phyloP scores from a whole-genome alignment of 30 jellyfish, hydroid and myxozoan species.

The Aurelia sp. region DNA sequence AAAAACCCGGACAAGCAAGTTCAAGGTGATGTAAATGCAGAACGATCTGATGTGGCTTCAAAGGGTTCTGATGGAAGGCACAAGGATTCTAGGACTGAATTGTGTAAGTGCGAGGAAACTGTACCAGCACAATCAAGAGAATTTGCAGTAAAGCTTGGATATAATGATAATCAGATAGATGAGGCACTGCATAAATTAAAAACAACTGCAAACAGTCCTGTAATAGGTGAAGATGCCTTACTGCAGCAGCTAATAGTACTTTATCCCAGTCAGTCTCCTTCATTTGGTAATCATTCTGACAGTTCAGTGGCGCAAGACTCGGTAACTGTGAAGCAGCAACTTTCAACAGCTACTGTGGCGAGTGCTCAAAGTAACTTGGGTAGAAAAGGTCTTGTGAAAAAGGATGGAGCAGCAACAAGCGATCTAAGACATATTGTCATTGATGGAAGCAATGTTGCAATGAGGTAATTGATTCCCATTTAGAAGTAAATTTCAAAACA shows the following conservation, averaged over 20 bases:
- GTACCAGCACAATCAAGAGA: conserved; percentile 31
- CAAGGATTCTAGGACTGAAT: no score
- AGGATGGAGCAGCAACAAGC: conserved; percentile 15
- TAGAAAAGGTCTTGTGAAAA: conserved; percentile 6
- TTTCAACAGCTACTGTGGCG: neutral
- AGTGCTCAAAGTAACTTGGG: conserved; percentile 3
- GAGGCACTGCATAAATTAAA: conserved; percentile 47
- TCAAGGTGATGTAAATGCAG: neutral
- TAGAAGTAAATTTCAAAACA: no score
- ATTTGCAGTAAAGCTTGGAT: conserved; percentile 83
- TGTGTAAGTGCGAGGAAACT: neutral
- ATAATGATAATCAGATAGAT: conserved; percentile 61
- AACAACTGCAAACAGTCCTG: neutral
- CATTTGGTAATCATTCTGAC: conserved; percentile 35
- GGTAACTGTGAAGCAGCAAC: neutral
- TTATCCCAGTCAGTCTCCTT: conserved; percentile 32
- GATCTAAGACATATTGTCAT: conserved; percentile 79
- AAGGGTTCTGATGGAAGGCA: neutral
- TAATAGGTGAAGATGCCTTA: conserved; percentile 64
- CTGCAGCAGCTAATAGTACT: conserved; percentile 64
- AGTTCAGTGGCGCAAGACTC: conserved; percentile 45
- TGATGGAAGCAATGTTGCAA: conserved; percentile 98
- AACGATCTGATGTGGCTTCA: neutral
- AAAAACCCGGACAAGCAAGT: neutral
- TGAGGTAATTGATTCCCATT: conserved; percentile 43